Percentiles rank a stretch among this genome's conserved stretches.
Evolutionary conservation across 2,797 vertebrate species (phyloP).

Genomic region (Botia almorhae): DNA sequence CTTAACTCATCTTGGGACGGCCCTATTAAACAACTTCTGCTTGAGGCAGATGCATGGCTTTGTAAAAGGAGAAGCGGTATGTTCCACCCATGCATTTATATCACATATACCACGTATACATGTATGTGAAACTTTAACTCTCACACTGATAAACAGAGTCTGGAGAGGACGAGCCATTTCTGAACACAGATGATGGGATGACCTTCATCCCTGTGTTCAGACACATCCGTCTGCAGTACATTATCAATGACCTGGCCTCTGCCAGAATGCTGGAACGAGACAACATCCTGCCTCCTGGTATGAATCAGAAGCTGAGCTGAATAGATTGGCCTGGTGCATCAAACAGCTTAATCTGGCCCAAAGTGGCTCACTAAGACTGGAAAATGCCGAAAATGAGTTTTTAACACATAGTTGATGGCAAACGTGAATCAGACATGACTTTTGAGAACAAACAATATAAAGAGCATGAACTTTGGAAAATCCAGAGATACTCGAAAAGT

Average conservation of each 20-base stretch:
- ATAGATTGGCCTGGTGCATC: no score
- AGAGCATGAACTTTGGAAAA: no score
- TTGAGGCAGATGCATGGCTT: conserved; percentile 93
- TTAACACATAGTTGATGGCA: no score
- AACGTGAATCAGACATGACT: no score
- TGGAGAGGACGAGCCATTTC: conserved; percentile 81
- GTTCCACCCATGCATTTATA: neutral
- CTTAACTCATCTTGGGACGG: conserved; percentile 93
- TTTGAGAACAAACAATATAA: no score
- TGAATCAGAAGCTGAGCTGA: conserved; percentile 27
- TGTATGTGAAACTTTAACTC: neutral
- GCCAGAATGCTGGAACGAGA: conserved; percentile 94
- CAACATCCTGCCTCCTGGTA: conserved; percentile 88
- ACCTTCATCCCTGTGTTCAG: conserved; percentile 84
- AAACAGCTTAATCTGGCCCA: no score
- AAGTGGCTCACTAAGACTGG: no score
- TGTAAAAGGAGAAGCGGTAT: conserved; percentile 89
- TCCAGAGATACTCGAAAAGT: no score
- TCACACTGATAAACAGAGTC: conserved; percentile 67
- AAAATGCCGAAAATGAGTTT: neutral
- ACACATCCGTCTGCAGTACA: conserved; percentile 91
- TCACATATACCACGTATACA: neutral
- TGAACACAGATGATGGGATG: conserved; percentile 86
- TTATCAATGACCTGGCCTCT: conserved; percentile 95
- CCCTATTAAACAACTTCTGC: conserved; percentile 90